Evolutionary conservation across 2,797 vertebrate species (phyloP).

Genomic region (Apogon talboti): DNA sequence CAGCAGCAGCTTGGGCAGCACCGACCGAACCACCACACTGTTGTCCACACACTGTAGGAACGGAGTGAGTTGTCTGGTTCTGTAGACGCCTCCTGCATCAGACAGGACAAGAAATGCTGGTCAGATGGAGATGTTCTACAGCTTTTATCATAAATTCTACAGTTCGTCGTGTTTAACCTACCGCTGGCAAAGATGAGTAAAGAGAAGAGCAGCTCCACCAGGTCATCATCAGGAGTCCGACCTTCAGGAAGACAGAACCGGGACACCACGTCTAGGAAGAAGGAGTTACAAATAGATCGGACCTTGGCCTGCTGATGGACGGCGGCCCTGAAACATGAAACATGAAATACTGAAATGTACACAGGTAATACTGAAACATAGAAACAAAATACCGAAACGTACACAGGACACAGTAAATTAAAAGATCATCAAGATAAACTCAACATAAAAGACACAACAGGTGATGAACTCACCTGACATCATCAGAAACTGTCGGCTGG

Average conservation of each 20-base stretch:
- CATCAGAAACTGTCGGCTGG: slow-evolving; percentile 49
- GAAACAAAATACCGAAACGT: too few relatives aligned
- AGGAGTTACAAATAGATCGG: slow-evolving; percentile 76
- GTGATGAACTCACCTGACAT: slow-evolving; percentile 63
- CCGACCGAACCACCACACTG: slow-evolving; percentile 83
- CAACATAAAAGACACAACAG: too few relatives aligned
- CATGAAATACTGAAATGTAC: too few relatives aligned
- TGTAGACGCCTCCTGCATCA: slow-evolving; percentile 75
- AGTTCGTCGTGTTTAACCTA: slow-evolving; percentile 29
- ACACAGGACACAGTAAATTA: too few relatives aligned
- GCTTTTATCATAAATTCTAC: fast-evolving
- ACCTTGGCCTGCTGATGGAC: slow-evolving; percentile 64
- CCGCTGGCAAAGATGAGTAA: slow-evolving; percentile 79
- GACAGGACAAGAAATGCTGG: not conserved
- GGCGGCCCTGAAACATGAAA: slow-evolving; percentile 52
- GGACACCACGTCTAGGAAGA: slow-evolving; percentile 87
- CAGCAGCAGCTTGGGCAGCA: slow-evolving; percentile 83
- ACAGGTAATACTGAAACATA: too few relatives aligned
- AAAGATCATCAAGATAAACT: too few relatives aligned
- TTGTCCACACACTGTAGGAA: slow-evolving; percentile 85
- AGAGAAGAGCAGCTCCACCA: slow-evolving; percentile 84
- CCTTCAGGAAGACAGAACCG: slow-evolving; percentile 79
- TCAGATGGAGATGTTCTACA: not conserved
- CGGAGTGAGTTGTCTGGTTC: slow-evolving; percentile 81
- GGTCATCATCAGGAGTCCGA: slow-evolving; percentile 60